phyloP scores from a whole-genome alignment of 2,113 vertebrate species.

The Lates calcarifer region DNA sequence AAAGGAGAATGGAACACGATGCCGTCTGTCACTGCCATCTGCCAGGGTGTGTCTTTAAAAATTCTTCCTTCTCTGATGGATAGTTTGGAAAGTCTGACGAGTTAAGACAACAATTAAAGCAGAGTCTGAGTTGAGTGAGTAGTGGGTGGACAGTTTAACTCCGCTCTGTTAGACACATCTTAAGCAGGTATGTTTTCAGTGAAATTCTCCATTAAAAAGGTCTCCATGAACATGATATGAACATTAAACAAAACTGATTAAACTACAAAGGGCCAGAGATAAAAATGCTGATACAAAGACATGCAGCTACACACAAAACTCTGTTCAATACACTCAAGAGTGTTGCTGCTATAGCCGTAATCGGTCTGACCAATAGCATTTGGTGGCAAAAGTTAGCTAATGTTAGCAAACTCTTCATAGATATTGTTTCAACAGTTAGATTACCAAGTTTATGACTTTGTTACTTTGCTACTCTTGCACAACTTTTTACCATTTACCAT shows the following conservation, averaged over 20 bases:
- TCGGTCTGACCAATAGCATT: too few relatives aligned
- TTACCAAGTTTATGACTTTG: too few relatives aligned
- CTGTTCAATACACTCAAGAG: too few relatives aligned
- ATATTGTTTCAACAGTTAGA: too few relatives aligned
- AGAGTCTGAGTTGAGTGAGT: background rate
- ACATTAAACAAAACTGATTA: background rate
- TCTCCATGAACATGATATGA: background rate
- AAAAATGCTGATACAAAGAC: background rate
- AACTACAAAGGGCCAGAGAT: background rate
- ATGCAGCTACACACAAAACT: background rate
- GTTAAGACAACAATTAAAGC: constrained; percentile 12
- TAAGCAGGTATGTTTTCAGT: too few relatives aligned
- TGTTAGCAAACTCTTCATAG: too few relatives aligned
- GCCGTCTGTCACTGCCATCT: constrained; percentile 27
- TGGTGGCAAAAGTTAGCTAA: too few relatives aligned
- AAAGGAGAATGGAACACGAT: constrained; percentile 7
- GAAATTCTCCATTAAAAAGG: background rate
- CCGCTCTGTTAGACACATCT: background rate
- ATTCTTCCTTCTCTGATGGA: constrained; percentile 33
- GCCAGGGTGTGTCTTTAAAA: constrained; percentile 39
- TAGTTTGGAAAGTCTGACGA: background rate
- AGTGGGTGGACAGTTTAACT: background rate
- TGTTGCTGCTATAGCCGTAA: too few relatives aligned
- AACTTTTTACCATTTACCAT: too few relatives aligned
- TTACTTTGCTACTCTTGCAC: too few relatives aligned